These are phyloP conservation scores for Hypotaenidia philippensis DNA, from an alignment of 2,797 vertebrate genomes.

Conservation along the genomic window DNA sequence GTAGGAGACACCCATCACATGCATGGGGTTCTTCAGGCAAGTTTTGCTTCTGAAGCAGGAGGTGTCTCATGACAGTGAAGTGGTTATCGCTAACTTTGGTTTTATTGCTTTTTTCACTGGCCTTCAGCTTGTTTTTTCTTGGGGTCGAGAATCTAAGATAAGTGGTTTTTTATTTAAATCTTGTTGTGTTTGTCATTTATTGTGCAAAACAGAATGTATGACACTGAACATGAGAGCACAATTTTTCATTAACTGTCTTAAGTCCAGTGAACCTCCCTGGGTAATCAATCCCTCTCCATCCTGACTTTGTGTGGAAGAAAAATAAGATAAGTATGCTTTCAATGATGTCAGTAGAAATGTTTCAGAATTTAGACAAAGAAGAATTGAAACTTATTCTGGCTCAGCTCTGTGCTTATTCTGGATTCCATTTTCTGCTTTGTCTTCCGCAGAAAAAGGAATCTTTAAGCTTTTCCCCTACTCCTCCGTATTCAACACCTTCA, in stretches of 20 bases:
- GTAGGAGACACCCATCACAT: neutral
- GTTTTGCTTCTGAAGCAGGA: neutral
- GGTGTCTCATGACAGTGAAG: neutral
- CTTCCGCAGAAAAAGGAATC: neutral
- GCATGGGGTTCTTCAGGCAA: neutral
- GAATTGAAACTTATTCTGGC: neutral
- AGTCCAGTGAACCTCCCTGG: neutral
- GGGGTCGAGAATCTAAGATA: neutral
- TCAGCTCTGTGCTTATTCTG: neutral
- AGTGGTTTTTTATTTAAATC: neutral
- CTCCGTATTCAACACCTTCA: neutral
- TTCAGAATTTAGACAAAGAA: neutral
- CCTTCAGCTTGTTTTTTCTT: neutral
- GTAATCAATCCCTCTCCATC: slow-evolving; percentile 23
- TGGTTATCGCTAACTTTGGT: neutral
- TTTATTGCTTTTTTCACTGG: neutral
- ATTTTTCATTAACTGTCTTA: slow-evolving; percentile 9
- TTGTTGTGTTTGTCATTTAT: neutral
- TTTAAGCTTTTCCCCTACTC: neutral
- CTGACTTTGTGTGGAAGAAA: neutral
- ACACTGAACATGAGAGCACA: neutral
- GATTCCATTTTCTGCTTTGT: neutral
- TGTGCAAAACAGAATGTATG: neutral
- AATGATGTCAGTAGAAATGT: neutral
- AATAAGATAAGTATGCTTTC: neutral